A percentile compares a stretch with the other conserved stretches of the same genome.
phyloP scores from a whole-genome alignment of 2,113 vertebrate genomes.

The Daboia siamensis region DNA sequence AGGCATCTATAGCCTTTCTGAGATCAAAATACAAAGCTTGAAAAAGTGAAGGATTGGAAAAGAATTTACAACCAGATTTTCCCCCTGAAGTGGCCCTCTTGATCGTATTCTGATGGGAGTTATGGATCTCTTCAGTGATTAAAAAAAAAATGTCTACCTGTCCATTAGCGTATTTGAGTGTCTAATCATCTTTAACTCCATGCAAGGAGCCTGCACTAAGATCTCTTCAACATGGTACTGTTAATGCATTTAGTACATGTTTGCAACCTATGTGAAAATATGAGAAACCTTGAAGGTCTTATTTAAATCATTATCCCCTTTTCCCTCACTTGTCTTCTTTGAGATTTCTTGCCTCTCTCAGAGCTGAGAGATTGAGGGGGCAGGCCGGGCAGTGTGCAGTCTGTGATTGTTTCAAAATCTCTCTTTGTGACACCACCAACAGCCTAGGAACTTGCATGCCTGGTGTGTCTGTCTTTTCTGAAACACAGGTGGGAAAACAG shows the following conservation, averaged over 20 bases:
- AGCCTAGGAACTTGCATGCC: constrained; percentile 53
- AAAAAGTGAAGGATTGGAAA: not conserved
- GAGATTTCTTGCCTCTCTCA: constrained; percentile 39
- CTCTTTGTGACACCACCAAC: constrained; percentile 51
- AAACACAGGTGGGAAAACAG: constrained; percentile 47
- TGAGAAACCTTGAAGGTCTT: not conserved
- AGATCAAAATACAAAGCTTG: not conserved
- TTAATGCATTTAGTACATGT: constrained; percentile 40
- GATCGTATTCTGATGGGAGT: not conserved
- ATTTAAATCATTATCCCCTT: constrained; percentile 33
- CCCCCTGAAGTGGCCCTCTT: not conserved
- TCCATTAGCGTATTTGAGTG: not conserved
- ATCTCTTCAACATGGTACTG: constrained; percentile 13
- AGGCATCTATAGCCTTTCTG: not conserved
- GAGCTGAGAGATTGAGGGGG: constrained; percentile 31
- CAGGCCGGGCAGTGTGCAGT: constrained; percentile 3
- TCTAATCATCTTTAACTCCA: not conserved
- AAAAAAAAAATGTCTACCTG: not conserved
- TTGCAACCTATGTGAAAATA: constrained; percentile 36
- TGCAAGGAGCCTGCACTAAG: not conserved
- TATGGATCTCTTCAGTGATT: not conserved
- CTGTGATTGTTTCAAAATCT: constrained; percentile 56
- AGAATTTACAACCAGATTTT: not conserved
- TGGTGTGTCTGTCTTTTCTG: constrained; percentile 26
- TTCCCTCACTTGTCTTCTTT: not conserved